Evolutionary conservation across 35 echinoderm and acorn worm species (phyloP), one percentile per base, ranked within the genome.

Genomic region (Ophiothrix spiculata): DNA sequence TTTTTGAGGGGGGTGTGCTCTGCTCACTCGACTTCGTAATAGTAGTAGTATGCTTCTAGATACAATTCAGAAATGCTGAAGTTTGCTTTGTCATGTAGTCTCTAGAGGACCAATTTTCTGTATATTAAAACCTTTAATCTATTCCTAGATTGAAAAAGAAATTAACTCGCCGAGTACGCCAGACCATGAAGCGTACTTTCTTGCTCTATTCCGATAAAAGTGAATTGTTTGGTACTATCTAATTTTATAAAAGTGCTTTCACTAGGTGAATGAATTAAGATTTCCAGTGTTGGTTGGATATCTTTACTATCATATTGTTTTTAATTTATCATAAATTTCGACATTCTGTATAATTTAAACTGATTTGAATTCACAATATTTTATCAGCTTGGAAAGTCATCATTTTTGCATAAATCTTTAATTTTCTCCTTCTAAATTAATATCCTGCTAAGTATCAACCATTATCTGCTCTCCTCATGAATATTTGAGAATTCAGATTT

Each of bases 121-220:
- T 69, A 69, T 69, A 69, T 69, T 69, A 69, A 69, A 69, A 69
- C 60, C 60, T 69, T 25, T 69, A 69, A 69, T 69, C 60, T 69
- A 69, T 69, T 69, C 60, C 60, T 15, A 69, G 60, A 69, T 69
- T 69, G 60, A 69, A 69, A 69, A 69, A 49, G 42, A 69, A 69
- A 69, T 69, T 69, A 69, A 69, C 60, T 69, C 60, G 60, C 25
- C 23, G 60, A 25, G 60, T 69, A 69, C 60, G 60, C 60, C 17
- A 6, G 60, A 28, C 60, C 23, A 25, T 69, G 60, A 69, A 69
- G 25, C 25, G 60, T 69, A 69, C 23, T 69, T 49, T 49, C 19
- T 49, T 19, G 6, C 42, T n/a, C 19, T 49, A 10, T 49, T 69
- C 60, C 29, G 2, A 2, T 69, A 69, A 69, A 69, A 69, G 29